Conservation (phyloP, 1,140 invertebrate genomes). For the Heliothis virescens region DNA sequence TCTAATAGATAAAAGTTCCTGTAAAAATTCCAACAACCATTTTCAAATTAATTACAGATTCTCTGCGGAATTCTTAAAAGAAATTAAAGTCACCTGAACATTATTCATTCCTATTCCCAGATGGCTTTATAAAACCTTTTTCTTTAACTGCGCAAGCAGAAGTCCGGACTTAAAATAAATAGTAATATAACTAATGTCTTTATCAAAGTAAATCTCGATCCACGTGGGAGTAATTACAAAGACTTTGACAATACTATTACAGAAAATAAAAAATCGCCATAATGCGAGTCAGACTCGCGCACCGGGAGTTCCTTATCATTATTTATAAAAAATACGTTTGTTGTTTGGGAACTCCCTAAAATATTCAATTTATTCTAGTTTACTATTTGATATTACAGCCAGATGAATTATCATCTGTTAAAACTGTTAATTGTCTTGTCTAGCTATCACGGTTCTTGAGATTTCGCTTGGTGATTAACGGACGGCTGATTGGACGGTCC, state of each 20-base stretch:
- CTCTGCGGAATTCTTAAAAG: slow-evolving; percentile 6
- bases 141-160: neutral
- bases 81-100: neutral
- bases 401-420: no score
- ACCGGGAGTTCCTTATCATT: no score
- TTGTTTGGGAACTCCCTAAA: no score
- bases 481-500: no score
- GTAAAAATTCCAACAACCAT: neutral
- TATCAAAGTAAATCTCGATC: slow-evolving; percentile 17
- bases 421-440: no score
- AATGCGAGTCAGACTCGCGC: no score
- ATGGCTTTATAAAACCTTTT: slow-evolving; percentile 3
- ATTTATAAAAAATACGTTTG: no score
- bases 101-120: slow-evolving; percentile 7
- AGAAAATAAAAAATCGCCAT: neutral
- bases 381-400: no score
- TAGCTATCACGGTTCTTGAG: no score
- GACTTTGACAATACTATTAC: neutral
- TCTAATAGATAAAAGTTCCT: neutral
- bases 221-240: neutral
- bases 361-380: no score
- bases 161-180: slow-evolving; percentile 7
- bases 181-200: slow-evolving; percentile 10
- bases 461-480: no score
- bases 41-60: slow-evolving; percentile 30